Percentiles rank a stretch among this genome's conserved stretches.
Evolutionary conservation across 2,888 invertebrate genomes (phyloP).

Genomic region (Zootermopsis nevadensis): DNA sequence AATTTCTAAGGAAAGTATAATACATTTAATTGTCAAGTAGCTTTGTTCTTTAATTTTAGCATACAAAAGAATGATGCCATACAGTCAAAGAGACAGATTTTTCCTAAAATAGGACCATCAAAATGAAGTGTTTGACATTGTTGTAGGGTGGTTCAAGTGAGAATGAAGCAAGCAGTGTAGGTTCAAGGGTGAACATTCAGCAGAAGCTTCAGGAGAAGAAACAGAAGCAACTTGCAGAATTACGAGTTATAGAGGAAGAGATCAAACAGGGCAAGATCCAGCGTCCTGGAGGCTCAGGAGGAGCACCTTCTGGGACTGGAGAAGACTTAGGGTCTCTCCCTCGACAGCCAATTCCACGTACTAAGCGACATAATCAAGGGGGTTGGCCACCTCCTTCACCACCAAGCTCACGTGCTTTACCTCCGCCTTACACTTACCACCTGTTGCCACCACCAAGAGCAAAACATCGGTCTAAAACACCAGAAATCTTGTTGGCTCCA

Average conservation of each 20-base stretch:
- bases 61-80: no score
- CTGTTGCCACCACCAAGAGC: slow-evolving; percentile 69
- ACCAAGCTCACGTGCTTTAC: slow-evolving; percentile 56
- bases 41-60: no score
- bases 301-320: slow-evolving; percentile 42
- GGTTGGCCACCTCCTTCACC: slow-evolving; percentile 63
- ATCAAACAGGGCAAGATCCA: slow-evolving; percentile 82
- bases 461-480: slow-evolving; percentile 75
- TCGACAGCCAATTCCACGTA: slow-evolving; percentile 76
- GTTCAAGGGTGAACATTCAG: slow-evolving; percentile 84
- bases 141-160: slow-evolving; percentile 75
- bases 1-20: no score
- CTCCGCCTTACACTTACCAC: slow-evolving; percentile 55
- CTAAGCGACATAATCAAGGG: slow-evolving; percentile 74
- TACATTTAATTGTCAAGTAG: no score
- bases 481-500: slow-evolving; percentile 83
- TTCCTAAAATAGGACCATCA: no score
- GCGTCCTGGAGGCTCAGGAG: slow-evolving; percentile 55
- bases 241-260: slow-evolving; percentile 86
- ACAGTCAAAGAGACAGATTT: no score
- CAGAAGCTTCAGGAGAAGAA: slow-evolving; percentile 90
- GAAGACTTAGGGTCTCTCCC: slow-evolving; percentile 57
- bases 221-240: slow-evolving; percentile 85
- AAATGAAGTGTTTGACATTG: no score
- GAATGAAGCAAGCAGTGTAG: slow-evolving; percentile 78